Percentiles rank a stretch among this genome's conserved stretches.
Evolutionary conservation across 2,113 vertebrate genomes (phyloP).

Genomic region (Tylochromis polylepis): DNA sequence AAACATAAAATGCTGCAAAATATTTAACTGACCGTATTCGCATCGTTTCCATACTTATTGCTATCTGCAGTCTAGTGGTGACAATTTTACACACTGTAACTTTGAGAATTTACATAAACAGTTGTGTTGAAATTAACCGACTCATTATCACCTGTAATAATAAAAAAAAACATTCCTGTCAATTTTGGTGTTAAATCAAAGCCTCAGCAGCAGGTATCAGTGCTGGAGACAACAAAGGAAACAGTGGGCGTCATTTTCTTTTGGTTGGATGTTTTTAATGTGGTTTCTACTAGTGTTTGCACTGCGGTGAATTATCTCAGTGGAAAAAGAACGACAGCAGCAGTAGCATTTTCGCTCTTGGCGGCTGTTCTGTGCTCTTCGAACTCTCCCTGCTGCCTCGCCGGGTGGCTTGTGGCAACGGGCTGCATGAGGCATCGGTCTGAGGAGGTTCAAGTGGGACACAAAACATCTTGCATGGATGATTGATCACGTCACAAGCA

Average conservation of each 20-base stretch:
- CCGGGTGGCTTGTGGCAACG: background rate
- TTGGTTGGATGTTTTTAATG: background rate
- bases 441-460: slow-evolving; percentile 29
- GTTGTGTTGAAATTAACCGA: background rate
- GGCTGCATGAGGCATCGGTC: background rate
- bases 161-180: background rate
- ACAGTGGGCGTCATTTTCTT: background rate
- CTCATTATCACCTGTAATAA: background rate
- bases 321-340: background rate
- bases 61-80: background rate
- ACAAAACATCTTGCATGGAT: slow-evolving; percentile 52
- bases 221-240: background rate
- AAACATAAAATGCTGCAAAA: background rate
- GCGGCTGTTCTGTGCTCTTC: background rate
- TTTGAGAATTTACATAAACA: background rate
- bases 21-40: background rate
- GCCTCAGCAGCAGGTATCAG: background rate
- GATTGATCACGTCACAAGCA: slow-evolving; percentile 63
- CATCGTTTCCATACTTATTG: background rate
- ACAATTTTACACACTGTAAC: background rate
- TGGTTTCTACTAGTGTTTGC: background rate
- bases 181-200: background rate
- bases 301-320: background rate
- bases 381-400: background rate
- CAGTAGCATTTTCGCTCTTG: background rate